phyloP scores from a whole-genome alignment of 1,140 invertebrate species.

The Drosophila nikananu region DNA sequence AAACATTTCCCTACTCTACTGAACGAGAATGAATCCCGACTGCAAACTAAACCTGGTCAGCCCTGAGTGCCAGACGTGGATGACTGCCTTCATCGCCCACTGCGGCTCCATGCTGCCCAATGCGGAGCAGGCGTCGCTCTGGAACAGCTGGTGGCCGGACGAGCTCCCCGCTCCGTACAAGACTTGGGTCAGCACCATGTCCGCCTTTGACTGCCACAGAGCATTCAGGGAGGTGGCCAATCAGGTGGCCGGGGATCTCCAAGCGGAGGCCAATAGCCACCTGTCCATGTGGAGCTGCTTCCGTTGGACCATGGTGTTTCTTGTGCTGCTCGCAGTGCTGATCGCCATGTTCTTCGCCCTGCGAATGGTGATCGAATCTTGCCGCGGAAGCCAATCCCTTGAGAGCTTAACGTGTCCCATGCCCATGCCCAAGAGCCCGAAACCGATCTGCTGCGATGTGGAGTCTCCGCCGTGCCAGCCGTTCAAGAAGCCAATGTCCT shows the following conservation, averaged over 20 bases:
- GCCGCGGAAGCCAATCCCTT: too few species aligned
- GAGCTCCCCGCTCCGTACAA: conserved; percentile 23
- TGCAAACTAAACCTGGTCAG: conserved; percentile 45
- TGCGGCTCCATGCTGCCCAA: conserved; percentile 40
- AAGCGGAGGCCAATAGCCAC: background rate
- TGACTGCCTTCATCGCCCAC: conserved; percentile 40
- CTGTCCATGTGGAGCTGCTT: background rate
- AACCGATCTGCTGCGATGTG: background rate
- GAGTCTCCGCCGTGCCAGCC: background rate
- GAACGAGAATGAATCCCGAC: conserved; percentile 52
- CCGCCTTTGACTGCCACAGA: conserved; percentile 54
- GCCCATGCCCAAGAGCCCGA: background rate
- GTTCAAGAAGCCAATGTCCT: conserved; percentile 21
- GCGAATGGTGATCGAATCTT: background rate
- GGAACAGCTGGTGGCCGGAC: conserved; percentile 62
- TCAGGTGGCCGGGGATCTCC: background rate
- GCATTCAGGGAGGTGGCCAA: conserved; percentile 39
- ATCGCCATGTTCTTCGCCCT: conserved; percentile 3
- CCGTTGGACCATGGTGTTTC: background rate
- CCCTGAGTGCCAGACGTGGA: conserved; percentile 57
- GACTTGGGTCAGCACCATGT: conserved; percentile 34
- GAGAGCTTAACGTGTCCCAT: background rate
- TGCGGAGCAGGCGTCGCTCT: conserved; percentile 37
- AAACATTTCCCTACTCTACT: background rate
- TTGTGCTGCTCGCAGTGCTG: background rate